A percentile compares a stretch with the other conserved stretches of the same genome.
These are phyloP conservation scores for Desmophyllum pertusum DNA, from an alignment of 92 coral and sea anemone genomes.

Conservation along the genomic window DNA sequence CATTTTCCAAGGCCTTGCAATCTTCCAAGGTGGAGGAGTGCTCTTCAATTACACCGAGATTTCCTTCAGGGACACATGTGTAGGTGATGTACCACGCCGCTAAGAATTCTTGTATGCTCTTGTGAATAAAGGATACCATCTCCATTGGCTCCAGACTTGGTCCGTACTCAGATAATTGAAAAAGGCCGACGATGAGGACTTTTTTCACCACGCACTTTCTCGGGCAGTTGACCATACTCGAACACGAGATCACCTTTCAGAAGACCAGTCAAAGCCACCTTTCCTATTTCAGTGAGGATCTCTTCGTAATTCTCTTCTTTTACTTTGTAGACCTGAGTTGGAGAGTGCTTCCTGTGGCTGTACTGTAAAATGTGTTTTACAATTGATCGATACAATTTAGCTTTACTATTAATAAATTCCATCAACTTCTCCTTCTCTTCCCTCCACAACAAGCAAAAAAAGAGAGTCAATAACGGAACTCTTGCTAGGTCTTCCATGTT, in stretches of 20 bases:
- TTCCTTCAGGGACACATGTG: conserved; percentile 15
- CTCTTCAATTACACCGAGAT: not conserved
- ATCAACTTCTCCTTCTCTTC: not conserved
- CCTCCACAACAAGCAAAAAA: conserved; percentile 29
- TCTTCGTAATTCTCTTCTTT: not conserved
- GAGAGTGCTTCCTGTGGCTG: not conserved
- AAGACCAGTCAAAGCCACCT: conserved; percentile 36
- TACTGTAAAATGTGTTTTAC: conserved; percentile 19
- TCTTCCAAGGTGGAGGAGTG: not conserved
- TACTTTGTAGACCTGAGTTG: not conserved
- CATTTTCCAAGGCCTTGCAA: not conserved
- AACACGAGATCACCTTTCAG: conserved; percentile 16
- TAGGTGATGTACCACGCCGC: conserved; percentile 34
- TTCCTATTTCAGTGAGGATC: conserved; percentile 23
- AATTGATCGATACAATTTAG: conserved; percentile 22
- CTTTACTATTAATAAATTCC: not conserved
- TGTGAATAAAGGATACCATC: conserved; percentile 39
- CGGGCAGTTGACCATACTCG: conserved; percentile 26
- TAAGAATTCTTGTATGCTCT: conserved; percentile 36
- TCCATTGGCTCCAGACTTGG: not conserved
- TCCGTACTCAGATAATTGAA: conserved; percentile 6
- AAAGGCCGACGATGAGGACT: conserved; percentile 10
- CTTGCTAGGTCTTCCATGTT: conserved; percentile 8
- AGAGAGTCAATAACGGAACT: conserved; percentile 24
- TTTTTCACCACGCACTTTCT: not conserved